Base-by-base conservation (phyloP, 2,888 invertebrate genomes). In the Pegoplata infirma region DNA sequence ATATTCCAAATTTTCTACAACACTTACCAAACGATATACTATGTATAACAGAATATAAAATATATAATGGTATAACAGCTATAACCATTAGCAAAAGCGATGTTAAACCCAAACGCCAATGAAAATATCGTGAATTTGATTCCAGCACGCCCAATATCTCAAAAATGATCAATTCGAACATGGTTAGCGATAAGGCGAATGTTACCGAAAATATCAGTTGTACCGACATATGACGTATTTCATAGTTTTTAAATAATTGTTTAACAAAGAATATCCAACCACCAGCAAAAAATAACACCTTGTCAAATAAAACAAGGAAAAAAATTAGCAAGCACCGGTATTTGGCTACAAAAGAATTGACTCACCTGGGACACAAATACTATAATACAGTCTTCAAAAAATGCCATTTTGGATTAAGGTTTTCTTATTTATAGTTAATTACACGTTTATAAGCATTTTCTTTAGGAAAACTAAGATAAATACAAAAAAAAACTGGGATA, bases 161-260 rank as follows among this genome's bases (percentile, higher is more conserved):
- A 91, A 99, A 99, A 87, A 99, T 99, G 79, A 99, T 99, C 73
- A 99, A 91, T 89, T 99, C 99, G 90, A 99, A 99, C 97, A 99
- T 98, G 2, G 98, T 97, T 86, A 99, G 98, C 21, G 99, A 99
- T 14, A 99, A 91, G 0, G 99, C 95, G 88, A 99, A 97, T 36
- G 98, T 99, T 23, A 95, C 92, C 0, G 99, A 98, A 89, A 99
- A 99, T 86, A 98, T 96, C 4, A 99, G 91, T 89, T 99, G 97
- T 1, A 99, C 98, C 75, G 97, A 91, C 76, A 95, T 93, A 88
- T 99, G 97, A 84, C 98, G 96, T 5, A 98, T 97, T 91, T 99
- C 99, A 91, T 99, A 99, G 88, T 99, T 97, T 82, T 96, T 93
- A 88, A 99, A 99, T 53, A 99, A 91, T 89, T 98, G 96, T 89